Conservation (phyloP, 2,113 vertebrate species). For the Xenus cinereus region DNA sequence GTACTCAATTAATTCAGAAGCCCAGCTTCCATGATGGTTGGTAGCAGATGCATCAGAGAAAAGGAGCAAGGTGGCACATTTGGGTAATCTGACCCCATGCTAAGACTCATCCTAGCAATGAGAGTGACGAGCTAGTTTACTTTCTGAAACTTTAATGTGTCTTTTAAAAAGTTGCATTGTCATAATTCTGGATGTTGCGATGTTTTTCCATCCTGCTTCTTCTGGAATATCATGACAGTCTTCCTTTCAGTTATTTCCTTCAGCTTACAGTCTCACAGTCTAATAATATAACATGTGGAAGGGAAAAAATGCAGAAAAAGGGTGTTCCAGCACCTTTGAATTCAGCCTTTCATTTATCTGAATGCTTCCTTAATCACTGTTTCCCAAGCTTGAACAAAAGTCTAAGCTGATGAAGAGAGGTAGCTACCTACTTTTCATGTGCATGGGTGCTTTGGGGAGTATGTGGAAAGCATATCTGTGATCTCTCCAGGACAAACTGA, state of each 20-base stretch:
- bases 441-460: not conserved
- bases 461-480: not conserved
- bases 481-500: not conserved
- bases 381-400: not conserved
- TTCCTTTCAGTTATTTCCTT: conserved; percentile 49
- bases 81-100: not conserved
- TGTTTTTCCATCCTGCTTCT: not conserved
- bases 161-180: not conserved
- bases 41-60: not conserved
- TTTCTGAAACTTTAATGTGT: not conserved
- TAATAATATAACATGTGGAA: not conserved
- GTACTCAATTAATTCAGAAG: not conserved
- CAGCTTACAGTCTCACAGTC: not conserved
- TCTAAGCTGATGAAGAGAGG: conserved; percentile 1
- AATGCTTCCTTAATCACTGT: not conserved
- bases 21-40: not conserved
- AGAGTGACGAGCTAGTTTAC: not conserved
- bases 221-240: not conserved
- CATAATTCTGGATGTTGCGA: not conserved
- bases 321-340: not conserved
- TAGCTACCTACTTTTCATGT: conserved; percentile 1
- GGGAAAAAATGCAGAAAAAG: not conserved
- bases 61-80: not conserved
- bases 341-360: conserved; percentile 34
- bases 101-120: not conserved